Evolutionary conservation across 2,797 vertebrate species (phyloP), one percentile per base, ranked within the genome.

Genomic region (Hydrocynus forskahlii): DNA sequence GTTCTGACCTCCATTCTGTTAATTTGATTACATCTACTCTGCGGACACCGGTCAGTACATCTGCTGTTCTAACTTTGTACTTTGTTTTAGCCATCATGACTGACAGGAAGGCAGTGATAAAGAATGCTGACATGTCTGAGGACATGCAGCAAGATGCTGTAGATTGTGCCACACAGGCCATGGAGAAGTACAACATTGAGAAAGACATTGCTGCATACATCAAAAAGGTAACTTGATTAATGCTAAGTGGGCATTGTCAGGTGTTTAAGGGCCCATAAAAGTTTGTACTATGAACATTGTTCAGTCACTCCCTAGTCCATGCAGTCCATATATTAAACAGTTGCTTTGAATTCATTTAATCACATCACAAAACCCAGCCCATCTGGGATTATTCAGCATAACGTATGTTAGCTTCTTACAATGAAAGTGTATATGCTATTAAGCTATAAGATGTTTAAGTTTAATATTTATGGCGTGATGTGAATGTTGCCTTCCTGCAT

Each of bases 111-210:
- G 97, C 98, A 76, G 98, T 99, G 91, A 99, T 99, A 90, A 99
- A 99, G 93, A 99, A 99, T 86, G 98, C 97, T 78, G 98, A 99
- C 93, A 99, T 99, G 97, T 96, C 98, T 4, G 98, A 99, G 91
- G 98, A 99, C 93, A 99, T 99, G 98, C 98, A 99, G 94, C 97
- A 99, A 90, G 98, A 99, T 83, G 97, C 98, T 0, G 97, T 99
- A 83, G 97, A 98, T 92, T 99, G 97, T 89, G 97, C 98, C 86
- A 99, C 96, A 21, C 98, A 99, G 92, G 98, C 98, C 1, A 97
- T 99, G 97, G 98, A 99, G 87, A 99, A 99, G 91, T 98, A 97
- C 93, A 99, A 99, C 91, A 99, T 99, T 79, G 97, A 99, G 91
- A 99, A 99, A 91, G 98, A 99, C 91, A 99, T 99, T 45, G 98